Base-by-base conservation (phyloP, 2,888 invertebrate genomes). In the Yponomeuta sedellus region DNA sequence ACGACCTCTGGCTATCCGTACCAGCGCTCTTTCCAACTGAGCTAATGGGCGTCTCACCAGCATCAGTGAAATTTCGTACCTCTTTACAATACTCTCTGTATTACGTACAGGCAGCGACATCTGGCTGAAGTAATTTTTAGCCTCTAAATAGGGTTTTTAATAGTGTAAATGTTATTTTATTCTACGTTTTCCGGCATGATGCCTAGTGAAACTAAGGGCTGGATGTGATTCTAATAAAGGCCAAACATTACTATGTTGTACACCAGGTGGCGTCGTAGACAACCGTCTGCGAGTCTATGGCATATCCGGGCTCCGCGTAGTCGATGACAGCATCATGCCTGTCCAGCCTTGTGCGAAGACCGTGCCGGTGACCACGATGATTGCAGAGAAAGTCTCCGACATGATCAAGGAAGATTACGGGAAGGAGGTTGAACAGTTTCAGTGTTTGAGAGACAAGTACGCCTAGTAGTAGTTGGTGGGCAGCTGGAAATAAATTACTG, bases 311-410 rank as follows among this genome's bases (percentile, higher is more conserved):
- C 80, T 95, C 1, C 84, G 95, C 40, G 94, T 95, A 0, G 92
- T 92, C 0, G 95, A 95, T 76, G 94, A 94, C 0, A 94, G 94
- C 25, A 93, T 96, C 34, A 95, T 96, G 95, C 95, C 95, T 0
- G 85, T 79, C 2, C 93, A 95, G 65, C 88, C 94, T 1, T 94
- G 94, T 71, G 94, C 94, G 1, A 95, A 95, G 78, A 95, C 95
- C 0, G 95, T 95, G 75, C 95, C 94, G 0, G 94, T 95, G 0
- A 91, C 92, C 0, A 94, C 95, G 12, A 95, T 95, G 95, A 95
- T 95, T 61, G 95, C 93, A 0, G 95, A 96, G 74, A 94, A 94
- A 70, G 94, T 92, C 0, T 92, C 94, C 0, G 94, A 95, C 75
- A 88, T 94, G 85, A 93, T 94, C 67, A 94, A 94, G 74, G 87